Evolutionary conservation across 2,113 vertebrate genomes (phyloP).

Genomic region (Varanus salvator): DNA sequence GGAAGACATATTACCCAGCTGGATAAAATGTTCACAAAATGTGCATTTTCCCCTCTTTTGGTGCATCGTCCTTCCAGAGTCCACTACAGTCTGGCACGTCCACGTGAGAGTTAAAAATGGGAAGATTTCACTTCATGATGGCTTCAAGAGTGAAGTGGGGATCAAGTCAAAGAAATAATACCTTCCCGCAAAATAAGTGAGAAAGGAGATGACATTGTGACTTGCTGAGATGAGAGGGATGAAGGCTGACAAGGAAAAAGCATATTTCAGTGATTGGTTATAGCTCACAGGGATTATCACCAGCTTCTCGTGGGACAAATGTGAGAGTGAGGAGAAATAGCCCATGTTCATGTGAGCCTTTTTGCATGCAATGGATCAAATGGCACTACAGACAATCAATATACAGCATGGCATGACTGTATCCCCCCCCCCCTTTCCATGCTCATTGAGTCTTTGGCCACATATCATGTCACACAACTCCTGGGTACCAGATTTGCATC

Average conservation of each 20-base stretch:
- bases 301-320: not conserved
- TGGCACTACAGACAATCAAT: not conserved
- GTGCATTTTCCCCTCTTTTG: not conserved
- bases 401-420: not conserved
- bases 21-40: not conserved
- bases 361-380: not conserved
- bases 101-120: not conserved
- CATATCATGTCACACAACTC: not conserved
- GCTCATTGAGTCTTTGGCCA: not conserved
- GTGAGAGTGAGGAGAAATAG: not conserved
- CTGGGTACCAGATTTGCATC: conserved; percentile 27
- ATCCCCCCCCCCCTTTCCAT: not conserved
- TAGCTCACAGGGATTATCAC: not conserved
- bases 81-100: not conserved
- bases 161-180: not conserved
- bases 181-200: not conserved
- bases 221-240: not conserved
- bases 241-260: not conserved
- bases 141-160: not conserved
- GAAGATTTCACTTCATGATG: not conserved
- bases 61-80: not conserved
- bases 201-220: not conserved
- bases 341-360: not conserved
- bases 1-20: not conserved
- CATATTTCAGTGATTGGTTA: not conserved